Evolutionary conservation across 2,797 vertebrate genomes (phyloP).

Genomic region (Cetoscarus ocellatus): DNA sequence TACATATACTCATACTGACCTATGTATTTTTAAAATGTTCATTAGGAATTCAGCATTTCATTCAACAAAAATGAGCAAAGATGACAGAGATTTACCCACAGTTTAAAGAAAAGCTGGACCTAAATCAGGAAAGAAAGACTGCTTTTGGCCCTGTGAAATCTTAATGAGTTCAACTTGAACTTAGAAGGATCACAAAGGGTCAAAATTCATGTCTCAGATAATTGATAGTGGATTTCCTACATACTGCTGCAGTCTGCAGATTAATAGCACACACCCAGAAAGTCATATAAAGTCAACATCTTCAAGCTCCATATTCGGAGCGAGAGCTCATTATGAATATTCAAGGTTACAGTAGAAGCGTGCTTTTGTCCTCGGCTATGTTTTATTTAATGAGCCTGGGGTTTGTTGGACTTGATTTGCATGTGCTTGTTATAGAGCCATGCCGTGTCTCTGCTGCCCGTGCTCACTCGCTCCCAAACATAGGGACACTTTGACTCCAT

Average conservation of each 20-base stretch:
- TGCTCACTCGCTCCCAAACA: conserved; percentile 51
- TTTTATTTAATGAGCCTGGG: conserved; percentile 76
- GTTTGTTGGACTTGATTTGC: conserved; percentile 66
- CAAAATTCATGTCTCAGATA: neutral
- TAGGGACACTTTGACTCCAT: conserved; percentile 65
- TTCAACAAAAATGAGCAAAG: no score
- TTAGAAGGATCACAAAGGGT: neutral
- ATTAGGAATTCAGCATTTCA: no score
- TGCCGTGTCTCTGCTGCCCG: conserved; percentile 41
- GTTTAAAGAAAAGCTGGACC: no score
- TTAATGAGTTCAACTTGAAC: no score
- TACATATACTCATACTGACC: no score
- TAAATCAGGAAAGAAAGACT: no score
- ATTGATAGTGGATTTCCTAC: neutral
- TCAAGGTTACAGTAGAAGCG: conserved; percentile 58
- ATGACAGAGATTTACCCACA: no score
- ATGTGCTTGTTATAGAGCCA: conserved; percentile 65
- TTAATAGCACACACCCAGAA: conserved; percentile 15
- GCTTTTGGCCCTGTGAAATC: no score
- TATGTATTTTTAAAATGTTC: no score
- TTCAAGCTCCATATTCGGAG: conserved; percentile 36
- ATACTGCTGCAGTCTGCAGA: conserved; percentile 12
- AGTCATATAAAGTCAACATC: conserved; percentile 50
- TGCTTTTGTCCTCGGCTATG: conserved; percentile 63
- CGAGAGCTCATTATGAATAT: conserved; percentile 60